Evolutionary conservation across 2,888 invertebrate genomes (phyloP).

Genomic region (Galerucella pusilla): DNA sequence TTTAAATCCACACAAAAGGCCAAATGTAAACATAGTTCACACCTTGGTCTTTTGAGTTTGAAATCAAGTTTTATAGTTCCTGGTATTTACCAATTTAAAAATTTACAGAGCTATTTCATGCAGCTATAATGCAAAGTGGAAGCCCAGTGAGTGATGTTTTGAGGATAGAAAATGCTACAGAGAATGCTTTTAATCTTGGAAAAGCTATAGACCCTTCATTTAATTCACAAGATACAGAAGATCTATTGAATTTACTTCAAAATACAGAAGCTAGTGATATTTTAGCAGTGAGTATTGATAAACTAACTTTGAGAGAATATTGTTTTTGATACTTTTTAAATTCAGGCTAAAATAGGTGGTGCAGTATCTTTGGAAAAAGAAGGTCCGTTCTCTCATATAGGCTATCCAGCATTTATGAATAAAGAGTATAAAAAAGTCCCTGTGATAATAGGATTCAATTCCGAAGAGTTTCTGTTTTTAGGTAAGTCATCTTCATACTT

Average conservation of each 20-base stretch:
- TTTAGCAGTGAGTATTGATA: slow-evolving; percentile 25
- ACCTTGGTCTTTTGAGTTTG: no score
- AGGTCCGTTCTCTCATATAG: slow-evolving; percentile 27
- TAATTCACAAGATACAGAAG: slow-evolving; percentile 30
- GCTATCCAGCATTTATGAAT: slow-evolving; percentile 29
- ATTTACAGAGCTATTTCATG: slow-evolving; percentile 37
- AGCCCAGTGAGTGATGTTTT: slow-evolving; percentile 19
- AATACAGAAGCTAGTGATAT: slow-evolving; percentile 21
- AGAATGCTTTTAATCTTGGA: slow-evolving; percentile 30
- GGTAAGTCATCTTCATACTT: not conserved
- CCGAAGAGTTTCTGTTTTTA: slow-evolving; percentile 32
- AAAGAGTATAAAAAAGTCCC: slow-evolving; percentile 34
- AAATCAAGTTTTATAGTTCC: no score
- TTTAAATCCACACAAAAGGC: not conserved
- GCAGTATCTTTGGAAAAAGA: slow-evolving; percentile 26
- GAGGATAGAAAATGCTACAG: slow-evolving; percentile 24
- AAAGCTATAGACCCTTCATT: slow-evolving; percentile 27
- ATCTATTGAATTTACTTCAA: slow-evolving; percentile 31
- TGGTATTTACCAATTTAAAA: no score
- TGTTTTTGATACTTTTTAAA: slow-evolving; percentile 3
- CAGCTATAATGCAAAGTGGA: slow-evolving; percentile 41
- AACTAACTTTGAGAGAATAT: not conserved
- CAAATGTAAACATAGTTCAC: no score
- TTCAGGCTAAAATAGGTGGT: slow-evolving; percentile 7
- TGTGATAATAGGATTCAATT: slow-evolving; percentile 37